These are phyloP conservation scores for Cosmia pyralina DNA, from an alignment of 2,888 invertebrate species.

Conservation along the genomic window DNA sequence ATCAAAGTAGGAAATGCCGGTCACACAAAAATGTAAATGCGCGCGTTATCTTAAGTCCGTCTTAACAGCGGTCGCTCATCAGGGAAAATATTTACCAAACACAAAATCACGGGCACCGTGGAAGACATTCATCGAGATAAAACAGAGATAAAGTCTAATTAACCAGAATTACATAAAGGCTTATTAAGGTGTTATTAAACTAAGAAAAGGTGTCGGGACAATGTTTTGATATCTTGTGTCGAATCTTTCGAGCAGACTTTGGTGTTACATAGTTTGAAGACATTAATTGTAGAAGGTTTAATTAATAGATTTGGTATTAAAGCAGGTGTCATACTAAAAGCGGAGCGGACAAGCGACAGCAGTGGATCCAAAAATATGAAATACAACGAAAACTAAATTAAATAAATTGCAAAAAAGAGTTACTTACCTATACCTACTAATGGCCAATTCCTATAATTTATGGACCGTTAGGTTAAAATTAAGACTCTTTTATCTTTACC, in stretches of 20 bases:
- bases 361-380: background rate
- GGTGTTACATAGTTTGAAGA: conserved; percentile 20
- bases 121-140: conserved; percentile 81
- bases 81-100: conserved; percentile 87
- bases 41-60: conserved; percentile 73
- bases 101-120: conserved; percentile 78
- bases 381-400: no score
- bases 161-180: conserved; percentile 78
- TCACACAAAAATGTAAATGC: conserved; percentile 76
- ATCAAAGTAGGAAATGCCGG: conserved; percentile 66
- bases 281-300: conserved; percentile 44
- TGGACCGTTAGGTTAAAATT: no score
- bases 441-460: no score
- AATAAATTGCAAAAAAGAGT: no score
- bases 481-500: no score
- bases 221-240: conserved; percentile 47
- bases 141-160: conserved; percentile 84
- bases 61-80: conserved; percentile 74
- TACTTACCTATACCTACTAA: no score
- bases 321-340: background rate
- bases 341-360: background rate
- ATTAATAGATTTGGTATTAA: conserved; percentile 29
- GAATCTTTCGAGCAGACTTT: conserved; percentile 41
- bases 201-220: conserved; percentile 62
- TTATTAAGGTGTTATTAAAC: conserved; percentile 76